Evolutionary conservation across 2,113 vertebrate genomes (phyloP).

Genomic region (Eleginops maclovinus): DNA sequence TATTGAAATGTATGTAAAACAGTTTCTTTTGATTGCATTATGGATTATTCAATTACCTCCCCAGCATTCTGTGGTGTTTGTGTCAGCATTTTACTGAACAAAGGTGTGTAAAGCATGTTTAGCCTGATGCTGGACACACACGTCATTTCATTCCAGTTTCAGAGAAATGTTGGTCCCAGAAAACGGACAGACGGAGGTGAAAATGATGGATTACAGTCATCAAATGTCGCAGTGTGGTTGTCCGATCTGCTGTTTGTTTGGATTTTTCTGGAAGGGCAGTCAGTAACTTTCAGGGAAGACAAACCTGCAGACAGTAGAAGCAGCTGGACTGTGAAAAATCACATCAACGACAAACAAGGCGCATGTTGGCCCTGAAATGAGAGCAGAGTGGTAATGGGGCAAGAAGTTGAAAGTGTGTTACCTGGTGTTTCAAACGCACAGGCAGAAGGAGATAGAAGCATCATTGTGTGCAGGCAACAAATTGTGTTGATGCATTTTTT

Average conservation of each 20-base stretch:
- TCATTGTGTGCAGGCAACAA: neutral
- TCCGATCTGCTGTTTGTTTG: slow-evolving; percentile 29
- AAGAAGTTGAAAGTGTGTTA: slow-evolving; percentile 41
- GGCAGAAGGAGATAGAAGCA: neutral
- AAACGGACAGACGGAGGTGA: slow-evolving; percentile 11
- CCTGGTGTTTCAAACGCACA: slow-evolving; percentile 7
- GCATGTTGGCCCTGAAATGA: slow-evolving; percentile 40
- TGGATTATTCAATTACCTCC: neutral
- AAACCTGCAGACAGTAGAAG: slow-evolving; percentile 16
- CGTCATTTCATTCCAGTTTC: neutral
- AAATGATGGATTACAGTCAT: slow-evolving; percentile 33
- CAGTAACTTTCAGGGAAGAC: slow-evolving; percentile 18
- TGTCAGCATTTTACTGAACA: neutral
- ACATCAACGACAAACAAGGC: slow-evolving; percentile 23
- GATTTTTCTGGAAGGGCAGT: slow-evolving; percentile 16
- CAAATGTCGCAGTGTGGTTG: slow-evolving; percentile 27
- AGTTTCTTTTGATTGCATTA: neutral
- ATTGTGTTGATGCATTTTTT: slow-evolving; percentile 12
- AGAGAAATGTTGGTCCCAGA: slow-evolving; percentile 10
- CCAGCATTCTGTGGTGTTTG: neutral
- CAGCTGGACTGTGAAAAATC: slow-evolving; percentile 37
- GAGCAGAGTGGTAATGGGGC: slow-evolving; percentile 53
- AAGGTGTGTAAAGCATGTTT: neutral
- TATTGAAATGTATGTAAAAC: neutral
- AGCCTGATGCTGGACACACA: neutral